Percentiles rank a stretch among this genome's conserved stretches.
Evolutionary conservation across 2,888 invertebrate genomes (phyloP).

Genomic region (Julus scandinavius): DNA sequence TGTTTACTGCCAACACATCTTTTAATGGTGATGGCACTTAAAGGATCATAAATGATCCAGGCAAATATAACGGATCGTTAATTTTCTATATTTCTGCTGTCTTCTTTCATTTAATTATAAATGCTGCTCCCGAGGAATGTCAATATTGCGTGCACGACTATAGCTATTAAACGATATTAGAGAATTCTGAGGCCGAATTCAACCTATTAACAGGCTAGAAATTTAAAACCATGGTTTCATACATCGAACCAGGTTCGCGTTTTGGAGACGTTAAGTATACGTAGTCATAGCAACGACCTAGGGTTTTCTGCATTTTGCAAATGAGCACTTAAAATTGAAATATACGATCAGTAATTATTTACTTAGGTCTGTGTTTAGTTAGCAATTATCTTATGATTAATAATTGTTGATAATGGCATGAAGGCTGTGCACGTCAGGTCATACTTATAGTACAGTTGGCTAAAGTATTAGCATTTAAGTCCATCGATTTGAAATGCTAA

Average conservation of each 20-base stretch:
- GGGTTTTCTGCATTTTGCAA: not conserved
- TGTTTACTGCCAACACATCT: slow-evolving; percentile 42
- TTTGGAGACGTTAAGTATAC: not conserved
- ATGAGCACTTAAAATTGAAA: not conserved
- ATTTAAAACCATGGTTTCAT: slow-evolving; percentile 5
- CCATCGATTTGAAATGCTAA: no score
- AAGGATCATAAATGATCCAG: slow-evolving; percentile 10
- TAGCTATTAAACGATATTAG: slow-evolving; percentile 1
- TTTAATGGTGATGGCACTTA: slow-evolving; percentile 37
- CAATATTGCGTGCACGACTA: slow-evolving; percentile 32
- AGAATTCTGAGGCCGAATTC: not conserved
- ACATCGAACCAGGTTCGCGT: not conserved
- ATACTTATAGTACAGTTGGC: no score
- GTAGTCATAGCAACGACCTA: not conserved
- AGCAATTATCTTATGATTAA: not conserved
- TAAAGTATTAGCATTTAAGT: no score
- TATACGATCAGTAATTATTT: not conserved
- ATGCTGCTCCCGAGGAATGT: not conserved
- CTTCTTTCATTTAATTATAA: slow-evolving; percentile 5
- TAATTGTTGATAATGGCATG: no score
- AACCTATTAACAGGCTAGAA: not conserved
- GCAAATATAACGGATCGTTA: slow-evolving; percentile 39
- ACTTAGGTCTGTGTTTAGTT: not conserved
- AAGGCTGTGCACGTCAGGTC: no score
- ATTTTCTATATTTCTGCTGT: slow-evolving; percentile 43